Evolutionary conservation across 2,113 vertebrate species (phyloP).

Genomic region (Cephalopterus ornatus): DNA sequence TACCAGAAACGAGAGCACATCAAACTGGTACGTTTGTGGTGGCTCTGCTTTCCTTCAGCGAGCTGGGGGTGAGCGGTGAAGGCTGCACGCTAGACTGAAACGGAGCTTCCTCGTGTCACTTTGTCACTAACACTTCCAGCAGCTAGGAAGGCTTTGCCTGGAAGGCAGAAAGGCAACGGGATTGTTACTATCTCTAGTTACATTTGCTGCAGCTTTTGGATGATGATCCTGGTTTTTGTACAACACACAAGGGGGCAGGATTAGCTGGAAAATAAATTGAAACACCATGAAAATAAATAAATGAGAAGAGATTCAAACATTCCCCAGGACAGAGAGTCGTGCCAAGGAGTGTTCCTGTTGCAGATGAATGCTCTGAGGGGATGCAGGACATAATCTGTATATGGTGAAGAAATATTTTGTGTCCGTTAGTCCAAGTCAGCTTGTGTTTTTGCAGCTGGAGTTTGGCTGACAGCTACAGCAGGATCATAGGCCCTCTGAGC

Average conservation of each 20-base stretch:
- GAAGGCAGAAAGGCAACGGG: neutral
- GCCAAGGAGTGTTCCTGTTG: neutral
- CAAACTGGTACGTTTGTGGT: slow-evolving; percentile 81
- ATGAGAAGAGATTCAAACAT: neutral
- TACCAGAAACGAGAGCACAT: slow-evolving; percentile 97
- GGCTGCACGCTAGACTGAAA: fast-evolving
- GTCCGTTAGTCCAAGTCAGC: neutral
- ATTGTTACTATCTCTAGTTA: neutral
- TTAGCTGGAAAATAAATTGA: neutral
- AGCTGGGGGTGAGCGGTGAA: neutral
- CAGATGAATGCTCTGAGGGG: neutral
- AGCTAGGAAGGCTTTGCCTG: neutral
- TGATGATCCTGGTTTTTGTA: neutral
- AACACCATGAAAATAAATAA: neutral
- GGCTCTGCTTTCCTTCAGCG: neutral
- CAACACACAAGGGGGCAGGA: neutral
- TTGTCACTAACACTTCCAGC: neutral
- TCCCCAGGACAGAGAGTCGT: neutral
- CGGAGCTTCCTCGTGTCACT: neutral
- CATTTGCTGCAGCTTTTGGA: neutral
- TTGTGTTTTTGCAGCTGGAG: slow-evolving; percentile 58
- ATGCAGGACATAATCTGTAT: neutral
- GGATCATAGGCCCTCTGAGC: neutral
- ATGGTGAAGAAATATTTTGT: neutral
- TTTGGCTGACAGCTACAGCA: neutral